phyloP scores from a whole-genome alignment of 2,113 vertebrate species.

The Silurus glanis region DNA sequence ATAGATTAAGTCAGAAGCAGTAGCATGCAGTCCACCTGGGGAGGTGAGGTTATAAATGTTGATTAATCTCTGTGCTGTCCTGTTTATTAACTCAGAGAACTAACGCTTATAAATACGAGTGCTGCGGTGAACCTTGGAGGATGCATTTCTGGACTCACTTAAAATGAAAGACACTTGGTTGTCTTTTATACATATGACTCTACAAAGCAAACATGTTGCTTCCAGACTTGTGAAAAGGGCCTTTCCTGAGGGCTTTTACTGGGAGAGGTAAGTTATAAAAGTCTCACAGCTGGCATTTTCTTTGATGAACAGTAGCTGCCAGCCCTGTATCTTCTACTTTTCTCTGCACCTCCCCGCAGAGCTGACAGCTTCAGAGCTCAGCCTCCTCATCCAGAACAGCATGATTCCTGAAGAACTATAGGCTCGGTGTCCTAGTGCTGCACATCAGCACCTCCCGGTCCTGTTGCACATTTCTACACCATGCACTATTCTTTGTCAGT shows the following conservation, averaged over 20 bases:
- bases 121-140: background rate
- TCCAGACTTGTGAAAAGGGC: background rate
- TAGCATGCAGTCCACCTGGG: background rate
- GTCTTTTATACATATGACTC: background rate
- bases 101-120: background rate
- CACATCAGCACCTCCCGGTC: background rate
- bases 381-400: slow-evolving; percentile 45
- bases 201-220: background rate
- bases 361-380: slow-evolving; percentile 40
- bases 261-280: background rate
- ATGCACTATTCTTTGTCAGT: background rate
- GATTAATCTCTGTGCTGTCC: background rate
- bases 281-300: slow-evolving; percentile 4
- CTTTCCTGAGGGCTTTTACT: background rate
- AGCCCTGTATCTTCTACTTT: slow-evolving; percentile 3
- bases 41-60: slow-evolving; percentile 18
- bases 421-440: background rate
- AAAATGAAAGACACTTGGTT: background rate
- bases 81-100: background rate
- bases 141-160: background rate
- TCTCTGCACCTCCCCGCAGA: slow-evolving; percentile 21
- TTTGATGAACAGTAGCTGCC: slow-evolving; percentile 32
- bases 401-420: slow-evolving; percentile 23
- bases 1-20: slow-evolving; percentile 1
- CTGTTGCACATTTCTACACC: background rate